These are phyloP conservation scores for Sturnira hondurensis DNA, from an alignment of 2,113 vertebrate genomes.

Conservation along the genomic window DNA sequence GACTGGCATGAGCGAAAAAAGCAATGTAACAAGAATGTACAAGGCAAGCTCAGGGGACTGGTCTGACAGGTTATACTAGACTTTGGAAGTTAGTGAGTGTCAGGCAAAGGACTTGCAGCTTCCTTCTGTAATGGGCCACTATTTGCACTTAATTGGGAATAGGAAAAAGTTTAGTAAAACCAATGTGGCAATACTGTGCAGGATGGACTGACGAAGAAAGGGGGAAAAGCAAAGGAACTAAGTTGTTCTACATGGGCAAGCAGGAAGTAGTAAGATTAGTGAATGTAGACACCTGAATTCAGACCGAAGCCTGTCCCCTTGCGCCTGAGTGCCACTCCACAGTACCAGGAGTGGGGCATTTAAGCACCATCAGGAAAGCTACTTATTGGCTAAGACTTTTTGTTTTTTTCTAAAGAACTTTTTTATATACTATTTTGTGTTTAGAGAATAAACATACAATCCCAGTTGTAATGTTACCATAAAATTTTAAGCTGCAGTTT, in stretches of 20 bases:
- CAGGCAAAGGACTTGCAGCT: neutral
- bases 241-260: neutral
- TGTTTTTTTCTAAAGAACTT: neutral
- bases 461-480: neutral
- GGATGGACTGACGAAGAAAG: neutral
- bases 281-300: neutral
- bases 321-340: neutral
- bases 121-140: neutral
- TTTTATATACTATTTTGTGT: neutral
- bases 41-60: neutral
- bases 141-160: conserved; percentile 1
- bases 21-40: neutral
- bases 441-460: conserved; percentile 11
- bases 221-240: neutral
- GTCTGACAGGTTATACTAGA: neutral
- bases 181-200: neutral
- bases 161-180: neutral
- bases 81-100: neutral
- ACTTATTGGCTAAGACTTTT: neutral
- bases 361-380: neutral
- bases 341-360: neutral
- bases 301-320: neutral
- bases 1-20: neutral
- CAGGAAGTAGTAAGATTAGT: neutral
- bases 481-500: neutral